phyloP scores from a whole-genome alignment of 92 coral and sea anemone species.

The Muricea muricata region DNA sequence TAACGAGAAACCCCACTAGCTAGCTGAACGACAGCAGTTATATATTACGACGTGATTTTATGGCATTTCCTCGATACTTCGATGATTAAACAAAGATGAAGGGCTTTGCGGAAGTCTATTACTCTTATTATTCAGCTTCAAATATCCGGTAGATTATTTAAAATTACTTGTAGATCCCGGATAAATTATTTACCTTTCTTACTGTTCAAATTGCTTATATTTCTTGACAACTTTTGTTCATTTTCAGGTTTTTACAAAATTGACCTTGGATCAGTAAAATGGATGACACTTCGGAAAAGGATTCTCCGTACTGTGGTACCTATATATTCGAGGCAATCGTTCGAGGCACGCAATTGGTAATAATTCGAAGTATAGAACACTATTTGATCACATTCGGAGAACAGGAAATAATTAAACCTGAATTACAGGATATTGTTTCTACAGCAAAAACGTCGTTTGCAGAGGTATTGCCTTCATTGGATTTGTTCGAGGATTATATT shows the following conservation, averaged over 20 bases:
- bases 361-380: too few relatives aligned
- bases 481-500: not conserved
- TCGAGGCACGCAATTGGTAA: not conserved
- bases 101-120: too few relatives aligned
- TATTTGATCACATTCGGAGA: not conserved
- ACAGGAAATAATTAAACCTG: not conserved
- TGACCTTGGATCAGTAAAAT: not conserved
- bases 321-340: not conserved
- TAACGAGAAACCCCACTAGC: too few relatives aligned
- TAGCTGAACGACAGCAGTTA: too few relatives aligned
- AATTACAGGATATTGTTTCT: not conserved
- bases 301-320: not conserved
- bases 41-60: too few relatives aligned
- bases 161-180: too few relatives aligned
- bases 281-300: not conserved
- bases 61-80: too few relatives aligned
- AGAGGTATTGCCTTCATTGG: not conserved
- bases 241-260: not conserved
- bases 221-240: not conserved
- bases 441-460: not conserved
- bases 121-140: too few relatives aligned
- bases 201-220: not conserved
- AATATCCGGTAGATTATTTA: too few relatives aligned
- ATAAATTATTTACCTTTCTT: too few relatives aligned
- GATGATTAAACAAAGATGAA: too few relatives aligned